A percentile compares a stretch with the other conserved stretches of the same genome.
These are phyloP conservation scores for Magallana ariakensis DNA, from an alignment of 1,140 invertebrate genomes.

Conservation along the genomic window DNA sequence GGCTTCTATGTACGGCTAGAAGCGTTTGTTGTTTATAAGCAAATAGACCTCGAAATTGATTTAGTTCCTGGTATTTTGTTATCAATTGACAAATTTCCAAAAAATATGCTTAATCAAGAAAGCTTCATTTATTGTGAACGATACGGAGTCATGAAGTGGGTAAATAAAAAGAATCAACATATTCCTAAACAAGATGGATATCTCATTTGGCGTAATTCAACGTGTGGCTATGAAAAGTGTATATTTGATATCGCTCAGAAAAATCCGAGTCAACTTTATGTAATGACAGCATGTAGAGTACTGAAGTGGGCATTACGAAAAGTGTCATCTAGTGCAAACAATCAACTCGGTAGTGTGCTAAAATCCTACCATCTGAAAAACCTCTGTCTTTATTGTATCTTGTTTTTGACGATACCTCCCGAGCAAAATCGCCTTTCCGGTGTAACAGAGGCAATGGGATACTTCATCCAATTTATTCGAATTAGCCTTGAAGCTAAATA, in stretches of 20 bases:
- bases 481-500: neutral
- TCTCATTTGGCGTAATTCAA: neutral
- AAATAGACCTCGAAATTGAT: too few species aligned
- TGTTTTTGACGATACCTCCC: neutral
- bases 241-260: neutral
- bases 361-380: constrained; percentile 1
- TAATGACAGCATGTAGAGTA: neutral
- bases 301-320: neutral
- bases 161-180: neutral
- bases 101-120: too few species aligned
- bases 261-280: neutral
- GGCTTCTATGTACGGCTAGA: too few species aligned
- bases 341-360: neutral
- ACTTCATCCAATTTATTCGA: neutral
- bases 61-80: too few species aligned
- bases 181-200: neutral
- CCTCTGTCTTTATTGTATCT: neutral
- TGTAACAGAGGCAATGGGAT: neutral
- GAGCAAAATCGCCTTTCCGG: neutral
- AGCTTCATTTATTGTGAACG: neutral
- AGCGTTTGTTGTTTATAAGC: neutral
- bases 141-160: neutral
- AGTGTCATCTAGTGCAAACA: neutral
- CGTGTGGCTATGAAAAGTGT: neutral
- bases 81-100: too few species aligned